Evolutionary conservation across 2,888 invertebrate species (phyloP).

Genomic region (Bimastos eiseni): DNA sequence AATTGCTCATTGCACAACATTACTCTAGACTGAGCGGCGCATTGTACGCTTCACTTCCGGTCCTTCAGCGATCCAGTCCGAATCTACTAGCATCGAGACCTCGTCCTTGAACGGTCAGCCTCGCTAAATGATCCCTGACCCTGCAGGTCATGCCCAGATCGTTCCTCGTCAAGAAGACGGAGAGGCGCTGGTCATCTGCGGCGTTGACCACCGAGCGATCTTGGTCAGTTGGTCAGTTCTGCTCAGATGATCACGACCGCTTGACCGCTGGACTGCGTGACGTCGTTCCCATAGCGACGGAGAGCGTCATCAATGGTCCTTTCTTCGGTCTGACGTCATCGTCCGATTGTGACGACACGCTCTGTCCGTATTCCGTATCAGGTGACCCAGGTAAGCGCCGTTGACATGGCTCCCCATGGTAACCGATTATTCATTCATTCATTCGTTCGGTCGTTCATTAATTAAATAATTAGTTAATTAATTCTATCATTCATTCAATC

Average conservation of each 20-base stretch:
- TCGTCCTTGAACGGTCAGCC: neutral
- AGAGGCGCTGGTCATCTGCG: slow-evolving; percentile 76
- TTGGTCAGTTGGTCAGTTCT: neutral
- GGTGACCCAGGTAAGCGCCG: neutral
- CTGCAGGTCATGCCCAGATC: slow-evolving; percentile 36
- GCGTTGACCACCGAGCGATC: slow-evolving; percentile 67
- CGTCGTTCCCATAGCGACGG: slow-evolving; percentile 86
- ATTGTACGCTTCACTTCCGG: neutral
- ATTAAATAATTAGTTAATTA: too few species aligned
- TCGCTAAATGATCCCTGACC: neutral
- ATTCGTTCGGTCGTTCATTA: too few species aligned
- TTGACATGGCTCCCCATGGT: neutral
- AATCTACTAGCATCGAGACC: neutral
- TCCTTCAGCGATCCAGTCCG: neutral
- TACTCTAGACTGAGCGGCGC: too few species aligned
- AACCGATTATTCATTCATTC: too few species aligned
- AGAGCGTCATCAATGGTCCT: slow-evolving; percentile 80
- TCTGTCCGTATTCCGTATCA: neutral
- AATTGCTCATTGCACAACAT: too few species aligned
- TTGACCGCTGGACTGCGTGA: slow-evolving; percentile 92
- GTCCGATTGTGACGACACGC: neutral
- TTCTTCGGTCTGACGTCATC: neutral
- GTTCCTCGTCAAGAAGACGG: slow-evolving; percentile 40
- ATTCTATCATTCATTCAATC: too few species aligned
- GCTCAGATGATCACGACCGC: neutral